phyloP scores from a whole-genome alignment of 2,797 vertebrate genomes.

The Myotis pilosus region DNA sequence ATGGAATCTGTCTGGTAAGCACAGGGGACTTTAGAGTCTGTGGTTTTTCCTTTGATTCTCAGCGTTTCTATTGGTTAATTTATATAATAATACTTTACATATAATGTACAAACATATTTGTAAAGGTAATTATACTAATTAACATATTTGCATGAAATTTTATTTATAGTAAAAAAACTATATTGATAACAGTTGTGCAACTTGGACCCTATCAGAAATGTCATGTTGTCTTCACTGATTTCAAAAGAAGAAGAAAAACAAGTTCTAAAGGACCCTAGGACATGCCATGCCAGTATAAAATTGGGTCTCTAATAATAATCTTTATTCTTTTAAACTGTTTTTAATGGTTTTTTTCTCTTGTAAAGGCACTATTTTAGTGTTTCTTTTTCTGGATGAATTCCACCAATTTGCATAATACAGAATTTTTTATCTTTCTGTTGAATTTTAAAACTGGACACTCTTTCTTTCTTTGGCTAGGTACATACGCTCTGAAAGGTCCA shows the following conservation, averaged over 20 bases:
- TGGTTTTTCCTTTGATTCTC: background rate
- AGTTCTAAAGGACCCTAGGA: background rate
- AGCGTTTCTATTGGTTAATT: background rate
- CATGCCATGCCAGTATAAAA: background rate
- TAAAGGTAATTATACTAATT: background rate
- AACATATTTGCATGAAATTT: background rate
- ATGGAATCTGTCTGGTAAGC: background rate
- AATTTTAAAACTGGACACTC: constrained; percentile 53
- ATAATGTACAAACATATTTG: background rate
- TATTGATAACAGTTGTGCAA: background rate
- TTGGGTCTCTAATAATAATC: background rate
- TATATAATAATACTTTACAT: background rate
- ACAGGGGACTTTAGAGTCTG: background rate
- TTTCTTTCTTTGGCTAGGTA: constrained; percentile 88
- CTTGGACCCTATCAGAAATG: background rate
- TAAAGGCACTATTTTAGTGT: background rate
- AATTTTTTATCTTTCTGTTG: background rate
- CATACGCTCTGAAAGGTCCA: constrained; percentile 97
- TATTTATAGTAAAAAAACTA: background rate
- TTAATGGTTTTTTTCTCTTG: background rate
- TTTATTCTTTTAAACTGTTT: background rate
- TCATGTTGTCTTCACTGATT: background rate
- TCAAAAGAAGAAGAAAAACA: background rate
- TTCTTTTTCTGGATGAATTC: background rate
- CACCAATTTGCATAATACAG: background rate